Conservation (phyloP, 2,797 vertebrate genomes). For the Siniperca scherzeri region DNA sequence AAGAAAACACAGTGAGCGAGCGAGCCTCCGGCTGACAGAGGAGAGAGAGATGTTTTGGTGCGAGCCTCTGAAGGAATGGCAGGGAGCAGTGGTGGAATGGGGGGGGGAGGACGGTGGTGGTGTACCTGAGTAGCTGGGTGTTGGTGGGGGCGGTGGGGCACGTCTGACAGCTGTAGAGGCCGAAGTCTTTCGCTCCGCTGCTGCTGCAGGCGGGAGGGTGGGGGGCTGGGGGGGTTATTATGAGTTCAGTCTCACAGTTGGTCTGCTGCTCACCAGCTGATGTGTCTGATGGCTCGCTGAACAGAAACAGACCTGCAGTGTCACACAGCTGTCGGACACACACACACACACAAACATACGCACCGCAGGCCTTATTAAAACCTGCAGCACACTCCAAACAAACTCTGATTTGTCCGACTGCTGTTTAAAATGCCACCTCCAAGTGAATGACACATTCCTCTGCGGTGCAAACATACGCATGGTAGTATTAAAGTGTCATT, state of each 20-base stretch:
- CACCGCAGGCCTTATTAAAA: slow-evolving; percentile 1
- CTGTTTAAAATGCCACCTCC: neutral
- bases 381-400: slow-evolving; percentile 5
- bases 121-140: slow-evolving; percentile 16
- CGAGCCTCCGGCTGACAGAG: slow-evolving; percentile 13
- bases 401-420: neutral
- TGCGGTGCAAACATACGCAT: too few species aligned
- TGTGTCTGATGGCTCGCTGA: neutral
- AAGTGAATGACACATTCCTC: too few species aligned
- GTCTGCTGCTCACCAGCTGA: slow-evolving; percentile 37
- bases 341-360: neutral
- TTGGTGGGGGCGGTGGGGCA: slow-evolving; percentile 4
- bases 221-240: neutral
- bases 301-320: slow-evolving; percentile 20
- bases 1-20: slow-evolving; percentile 43
- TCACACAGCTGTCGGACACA: slow-evolving; percentile 26
- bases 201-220: neutral
- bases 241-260: slow-evolving; percentile 46
- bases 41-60: slow-evolving; percentile 35
- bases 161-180: slow-evolving; percentile 69
- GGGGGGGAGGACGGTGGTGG: neutral
- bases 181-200: slow-evolving; percentile 18
- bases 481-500: too few species aligned
- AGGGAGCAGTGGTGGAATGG: slow-evolving; percentile 1
- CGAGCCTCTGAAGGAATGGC: slow-evolving; percentile 25